phyloP scores from a whole-genome alignment of 2,113 vertebrate species.

The Tamias sibiricus region DNA sequence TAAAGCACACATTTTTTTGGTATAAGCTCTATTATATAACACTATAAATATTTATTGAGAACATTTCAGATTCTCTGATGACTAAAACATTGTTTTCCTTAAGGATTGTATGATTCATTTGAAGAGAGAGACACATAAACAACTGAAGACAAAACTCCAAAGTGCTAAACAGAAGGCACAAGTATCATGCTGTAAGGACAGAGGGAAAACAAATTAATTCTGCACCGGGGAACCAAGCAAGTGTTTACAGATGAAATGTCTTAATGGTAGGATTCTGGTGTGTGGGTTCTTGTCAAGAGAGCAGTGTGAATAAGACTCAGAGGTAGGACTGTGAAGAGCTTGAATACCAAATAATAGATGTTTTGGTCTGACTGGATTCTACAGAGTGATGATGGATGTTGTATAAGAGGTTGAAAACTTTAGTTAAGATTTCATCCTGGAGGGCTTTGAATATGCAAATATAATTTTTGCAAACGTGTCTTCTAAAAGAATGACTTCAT shows the following conservation, averaged over 20 bases:
- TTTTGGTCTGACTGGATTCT: background rate
- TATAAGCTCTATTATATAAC: background rate
- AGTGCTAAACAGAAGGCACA: constrained; percentile 3
- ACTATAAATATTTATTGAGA: constrained; percentile 49
- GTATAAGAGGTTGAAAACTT: background rate
- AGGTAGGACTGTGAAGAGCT: background rate
- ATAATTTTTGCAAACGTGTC: background rate
- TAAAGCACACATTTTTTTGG: background rate
- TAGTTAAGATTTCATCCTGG: background rate
- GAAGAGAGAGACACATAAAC: constrained; percentile 11
- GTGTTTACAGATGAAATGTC: background rate
- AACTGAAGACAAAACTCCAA: constrained; percentile 9
- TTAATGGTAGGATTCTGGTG: background rate
- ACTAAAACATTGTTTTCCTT: constrained; percentile 31
- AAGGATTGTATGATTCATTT: constrained; percentile 44
- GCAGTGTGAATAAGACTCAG: background rate
- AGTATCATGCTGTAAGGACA: background rate
- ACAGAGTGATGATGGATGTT: background rate
- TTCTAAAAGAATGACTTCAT: constrained; percentile 37
- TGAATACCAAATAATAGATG: background rate
- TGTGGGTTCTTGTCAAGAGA: background rate
- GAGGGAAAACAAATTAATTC: constrained; percentile 30
- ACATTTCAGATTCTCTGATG: constrained; percentile 5
- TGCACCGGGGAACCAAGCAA: background rate
- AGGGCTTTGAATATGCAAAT: constrained; percentile 6